Base-by-base conservation (phyloP, 2,113 vertebrate genomes). In the Microcebus griseorufus region DNA sequence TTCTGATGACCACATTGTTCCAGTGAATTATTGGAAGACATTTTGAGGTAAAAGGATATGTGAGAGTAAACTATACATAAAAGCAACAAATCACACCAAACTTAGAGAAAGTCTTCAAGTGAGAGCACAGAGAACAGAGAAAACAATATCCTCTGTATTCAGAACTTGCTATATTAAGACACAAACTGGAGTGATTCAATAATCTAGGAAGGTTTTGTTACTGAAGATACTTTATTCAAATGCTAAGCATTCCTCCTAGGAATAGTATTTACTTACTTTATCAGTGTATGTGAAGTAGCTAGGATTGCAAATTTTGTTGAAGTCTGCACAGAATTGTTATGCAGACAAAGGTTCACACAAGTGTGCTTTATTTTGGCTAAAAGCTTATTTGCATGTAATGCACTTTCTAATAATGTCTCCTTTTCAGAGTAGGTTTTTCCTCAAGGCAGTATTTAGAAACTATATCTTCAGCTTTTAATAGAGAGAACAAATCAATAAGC, bases 321-420 rank as follows among this genome's bases (percentile, higher is more conserved):
- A 58, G 2, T 79, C 42, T 86, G 34, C 83, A 72, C 20, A 72
- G 64, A 93, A 91, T 34, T 93, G 62, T 62, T 95, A 89, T 95
- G 96, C 37, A 83, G 86, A 64, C 34, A 12, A 81, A 65, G 12
- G 34, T 67, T 94, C 55, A 79, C 17, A 67, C 34, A 90, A 82
- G 27, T 90, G 87, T 53, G 12, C 88, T 87, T 84, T 90, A 10
- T 91, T 90, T 92, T 96, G 39, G 25, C 81, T 88, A 83, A 96
- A 86, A 86, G 37, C 0, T 62, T 95, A 8, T 91, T 97, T 98
- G 92, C 4, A 51, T 95, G 92, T 92, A 18, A 45, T 34, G 14
- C 64, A 62, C 91, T 97, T 97, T 93, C 92, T 76, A 94, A 64
- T 64, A 79, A 93, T 69, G 45, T 65, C 53, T 97, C 51, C 34